phyloP scores from a whole-genome alignment of 2,113 vertebrate genomes.

The Scomber colias region DNA sequence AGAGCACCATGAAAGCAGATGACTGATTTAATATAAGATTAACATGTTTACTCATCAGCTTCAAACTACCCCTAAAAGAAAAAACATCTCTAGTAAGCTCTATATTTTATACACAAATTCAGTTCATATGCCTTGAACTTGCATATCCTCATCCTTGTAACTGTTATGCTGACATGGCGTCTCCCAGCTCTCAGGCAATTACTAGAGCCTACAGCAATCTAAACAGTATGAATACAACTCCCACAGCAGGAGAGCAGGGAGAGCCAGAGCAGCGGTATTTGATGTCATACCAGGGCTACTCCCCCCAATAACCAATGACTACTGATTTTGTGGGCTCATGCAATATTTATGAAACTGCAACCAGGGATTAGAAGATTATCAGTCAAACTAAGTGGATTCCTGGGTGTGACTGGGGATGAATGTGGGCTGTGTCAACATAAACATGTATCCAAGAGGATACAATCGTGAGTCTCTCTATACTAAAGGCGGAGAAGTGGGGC shows the following conservation, averaged over 20 bases:
- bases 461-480: not conserved
- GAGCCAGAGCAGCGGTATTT: not conserved
- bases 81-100: not conserved
- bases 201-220: not conserved
- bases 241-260: slow-evolving; percentile 1
- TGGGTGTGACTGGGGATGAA: slow-evolving; percentile 3
- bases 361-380: slow-evolving; percentile 41
- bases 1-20: not conserved
- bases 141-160: not conserved
- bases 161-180: not conserved
- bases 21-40: not conserved
- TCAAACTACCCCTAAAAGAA: too few relatives aligned
- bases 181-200: not conserved
- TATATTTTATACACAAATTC: not conserved
- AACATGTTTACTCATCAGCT: not conserved
- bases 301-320: slow-evolving; percentile 10
- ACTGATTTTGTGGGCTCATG: slow-evolving; percentile 12
- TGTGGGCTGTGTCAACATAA: slow-evolving; percentile 1
- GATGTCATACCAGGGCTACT: not conserved
- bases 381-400: slow-evolving; percentile 16
- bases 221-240: slow-evolving; percentile 1
- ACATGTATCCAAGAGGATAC: not conserved
- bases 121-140: not conserved
- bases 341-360: slow-evolving; percentile 38
- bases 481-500: not conserved